Conservation (phyloP, 1,140 invertebrate genomes). For the Cephus cinctus region DNA sequence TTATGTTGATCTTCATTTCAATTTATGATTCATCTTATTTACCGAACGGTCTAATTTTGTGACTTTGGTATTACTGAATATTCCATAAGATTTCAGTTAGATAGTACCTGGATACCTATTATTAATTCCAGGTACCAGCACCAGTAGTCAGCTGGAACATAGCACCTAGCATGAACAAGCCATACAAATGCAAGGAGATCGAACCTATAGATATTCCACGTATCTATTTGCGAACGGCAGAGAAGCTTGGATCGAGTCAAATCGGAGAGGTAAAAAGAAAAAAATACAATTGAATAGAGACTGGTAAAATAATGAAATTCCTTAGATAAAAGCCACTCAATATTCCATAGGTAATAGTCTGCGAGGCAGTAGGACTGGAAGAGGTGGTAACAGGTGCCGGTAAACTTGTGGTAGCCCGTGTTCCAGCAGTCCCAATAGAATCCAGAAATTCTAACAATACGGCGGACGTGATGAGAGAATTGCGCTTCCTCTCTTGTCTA, state of each 20-base stretch:
- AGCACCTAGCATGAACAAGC: conserved; percentile 62
- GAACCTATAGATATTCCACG: conserved; percentile 66
- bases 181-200: conserved; percentile 62
- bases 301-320: background rate
- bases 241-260: conserved; percentile 72
- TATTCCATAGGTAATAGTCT: conserved; percentile 56
- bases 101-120: background rate
- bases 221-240: conserved; percentile 66
- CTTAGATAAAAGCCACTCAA: background rate
- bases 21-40: background rate
- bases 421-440: conserved; percentile 33
- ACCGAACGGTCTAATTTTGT: no score
- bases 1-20: background rate
- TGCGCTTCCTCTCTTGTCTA: conserved; percentile 71
- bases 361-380: conserved; percentile 57
- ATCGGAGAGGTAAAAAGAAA: conserved; percentile 67
- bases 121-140: conserved; percentile 54
- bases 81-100: conserved; percentile 10
- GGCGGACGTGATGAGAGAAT: conserved; percentile 62
- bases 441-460: conserved; percentile 19
- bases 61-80: conserved; percentile 3
- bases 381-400: conserved; percentile 48
- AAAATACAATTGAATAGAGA: conserved; percentile 16
- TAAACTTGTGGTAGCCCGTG: conserved; percentile 57
- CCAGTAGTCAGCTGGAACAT: conserved; percentile 64